A percentile compares a stretch with the other conserved stretches of the same genome.
Evolutionary conservation across 2,113 vertebrate species (phyloP).

Genomic region (Burhinus oedicnemus): DNA sequence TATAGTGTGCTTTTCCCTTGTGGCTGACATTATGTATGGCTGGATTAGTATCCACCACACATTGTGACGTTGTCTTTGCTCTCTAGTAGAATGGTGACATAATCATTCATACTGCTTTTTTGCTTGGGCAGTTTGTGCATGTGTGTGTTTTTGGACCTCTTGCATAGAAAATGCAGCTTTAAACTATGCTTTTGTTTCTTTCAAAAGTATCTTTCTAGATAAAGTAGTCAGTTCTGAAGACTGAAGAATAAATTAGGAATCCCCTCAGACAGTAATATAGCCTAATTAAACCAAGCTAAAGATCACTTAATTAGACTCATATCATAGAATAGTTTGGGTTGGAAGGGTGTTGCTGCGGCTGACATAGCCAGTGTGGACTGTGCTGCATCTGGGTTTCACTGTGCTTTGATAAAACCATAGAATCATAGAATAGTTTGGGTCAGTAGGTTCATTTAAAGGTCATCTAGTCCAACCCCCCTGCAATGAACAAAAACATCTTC

Average conservation of each 20-base stretch:
- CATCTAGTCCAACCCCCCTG: background rate
- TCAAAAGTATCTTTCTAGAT: background rate
- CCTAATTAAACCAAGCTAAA: constrained; percentile 9
- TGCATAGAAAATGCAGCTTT: background rate
- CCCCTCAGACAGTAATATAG: background rate
- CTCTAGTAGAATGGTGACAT: background rate
- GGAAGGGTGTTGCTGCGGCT: background rate
- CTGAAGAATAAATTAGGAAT: constrained; percentile 16
- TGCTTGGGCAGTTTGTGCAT: background rate
- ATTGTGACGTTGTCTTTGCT: background rate
- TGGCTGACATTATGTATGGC: background rate
- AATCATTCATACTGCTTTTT: background rate
- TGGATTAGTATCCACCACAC: background rate
- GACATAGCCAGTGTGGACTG: background rate
- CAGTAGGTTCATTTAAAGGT: background rate
- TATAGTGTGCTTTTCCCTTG: background rate
- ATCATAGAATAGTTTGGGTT: background rate
- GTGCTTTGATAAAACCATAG: background rate
- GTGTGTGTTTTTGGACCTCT: background rate
- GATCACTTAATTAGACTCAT: background rate
- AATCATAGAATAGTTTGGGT: background rate
- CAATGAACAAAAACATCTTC: too few relatives aligned
- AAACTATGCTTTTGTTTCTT: background rate
- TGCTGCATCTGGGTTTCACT: background rate
- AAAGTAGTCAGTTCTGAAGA: background rate